phyloP scores from a whole-genome alignment of 2,113 vertebrate genomes.

The Rhinoptilus africanus region DNA sequence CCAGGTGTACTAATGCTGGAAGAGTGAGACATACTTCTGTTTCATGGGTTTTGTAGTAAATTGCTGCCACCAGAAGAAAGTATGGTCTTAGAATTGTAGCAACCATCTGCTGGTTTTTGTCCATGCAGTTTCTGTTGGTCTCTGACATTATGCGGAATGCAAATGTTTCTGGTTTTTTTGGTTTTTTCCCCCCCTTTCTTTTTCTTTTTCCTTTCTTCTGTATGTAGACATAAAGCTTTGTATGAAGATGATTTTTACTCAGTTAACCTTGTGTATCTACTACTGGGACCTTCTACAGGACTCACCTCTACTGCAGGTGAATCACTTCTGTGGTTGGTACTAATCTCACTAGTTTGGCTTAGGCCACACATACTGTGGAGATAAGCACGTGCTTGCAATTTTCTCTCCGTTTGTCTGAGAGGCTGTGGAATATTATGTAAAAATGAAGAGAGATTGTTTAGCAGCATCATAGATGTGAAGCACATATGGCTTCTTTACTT shows the following conservation, averaged over 20 bases:
- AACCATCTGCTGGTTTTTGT: not conserved
- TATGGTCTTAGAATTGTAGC: not conserved
- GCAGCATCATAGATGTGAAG: not conserved
- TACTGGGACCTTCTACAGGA: not conserved
- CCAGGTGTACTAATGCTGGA: not conserved
- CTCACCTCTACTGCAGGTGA: not conserved
- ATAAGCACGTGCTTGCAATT: not conserved
- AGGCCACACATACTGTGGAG: not conserved
- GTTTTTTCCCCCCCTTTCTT: accelerated
- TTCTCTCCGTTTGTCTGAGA: not conserved
- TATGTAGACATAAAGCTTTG: not conserved
- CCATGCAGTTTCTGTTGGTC: not conserved
- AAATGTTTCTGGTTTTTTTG: not conserved
- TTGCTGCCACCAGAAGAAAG: not conserved
- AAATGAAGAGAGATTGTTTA: not conserved
- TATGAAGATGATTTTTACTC: not conserved
- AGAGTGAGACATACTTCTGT: not conserved
- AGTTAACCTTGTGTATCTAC: not conserved
- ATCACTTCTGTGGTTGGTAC: not conserved
- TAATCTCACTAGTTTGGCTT: not conserved
- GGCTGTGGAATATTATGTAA: not conserved
- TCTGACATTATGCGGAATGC: not conserved
- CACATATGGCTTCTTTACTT: not conserved
- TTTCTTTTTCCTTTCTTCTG: too few relatives aligned
- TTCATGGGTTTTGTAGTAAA: not conserved